Conservation (phyloP, 1,140 invertebrate genomes). For the Arion vulgaris region DNA sequence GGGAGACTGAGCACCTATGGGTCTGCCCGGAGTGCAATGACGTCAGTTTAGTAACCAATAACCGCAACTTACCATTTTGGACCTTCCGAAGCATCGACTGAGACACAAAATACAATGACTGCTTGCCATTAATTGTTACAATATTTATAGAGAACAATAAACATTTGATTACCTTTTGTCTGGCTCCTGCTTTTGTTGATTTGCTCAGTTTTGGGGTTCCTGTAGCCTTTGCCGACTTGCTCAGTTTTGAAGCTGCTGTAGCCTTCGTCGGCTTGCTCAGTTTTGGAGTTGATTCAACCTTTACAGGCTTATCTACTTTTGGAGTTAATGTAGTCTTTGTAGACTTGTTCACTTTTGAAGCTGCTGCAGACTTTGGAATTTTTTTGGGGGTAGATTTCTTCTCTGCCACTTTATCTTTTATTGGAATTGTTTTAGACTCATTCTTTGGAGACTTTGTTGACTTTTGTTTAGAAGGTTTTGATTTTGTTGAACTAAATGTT, state of each 20-base stretch:
- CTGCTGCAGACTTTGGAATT: background rate
- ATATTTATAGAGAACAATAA: background rate
- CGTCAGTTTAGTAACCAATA: too few relatives aligned
- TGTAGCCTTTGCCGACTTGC: background rate
- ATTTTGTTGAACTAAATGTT: background rate
- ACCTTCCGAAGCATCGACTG: too few relatives aligned
- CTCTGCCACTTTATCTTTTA: background rate
- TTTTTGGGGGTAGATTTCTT: background rate
- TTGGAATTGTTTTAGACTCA: background rate
- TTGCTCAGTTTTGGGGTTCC: constrained; percentile 23
- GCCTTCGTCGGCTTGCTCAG: background rate
- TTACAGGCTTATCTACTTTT: too few relatives aligned
- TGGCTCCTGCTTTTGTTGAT: constrained; percentile 5
- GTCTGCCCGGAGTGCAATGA: too few relatives aligned
- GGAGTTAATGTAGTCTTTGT: too few relatives aligned
- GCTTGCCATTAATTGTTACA: too few relatives aligned
- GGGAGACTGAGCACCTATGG: too few relatives aligned
- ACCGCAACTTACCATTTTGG: too few relatives aligned
- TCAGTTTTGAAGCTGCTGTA: background rate
- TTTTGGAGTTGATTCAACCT: background rate
- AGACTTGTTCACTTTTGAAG: constrained; percentile 16
- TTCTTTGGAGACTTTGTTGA: background rate
- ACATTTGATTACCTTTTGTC: constrained; percentile 2
- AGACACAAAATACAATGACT: too few relatives aligned
- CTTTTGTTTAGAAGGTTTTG: background rate